A percentile compares a stretch with the other conserved stretches of the same genome.
Evolutionary conservation across 1,140 invertebrate species (phyloP).

Genomic region (Heterodera schachtii): DNA sequence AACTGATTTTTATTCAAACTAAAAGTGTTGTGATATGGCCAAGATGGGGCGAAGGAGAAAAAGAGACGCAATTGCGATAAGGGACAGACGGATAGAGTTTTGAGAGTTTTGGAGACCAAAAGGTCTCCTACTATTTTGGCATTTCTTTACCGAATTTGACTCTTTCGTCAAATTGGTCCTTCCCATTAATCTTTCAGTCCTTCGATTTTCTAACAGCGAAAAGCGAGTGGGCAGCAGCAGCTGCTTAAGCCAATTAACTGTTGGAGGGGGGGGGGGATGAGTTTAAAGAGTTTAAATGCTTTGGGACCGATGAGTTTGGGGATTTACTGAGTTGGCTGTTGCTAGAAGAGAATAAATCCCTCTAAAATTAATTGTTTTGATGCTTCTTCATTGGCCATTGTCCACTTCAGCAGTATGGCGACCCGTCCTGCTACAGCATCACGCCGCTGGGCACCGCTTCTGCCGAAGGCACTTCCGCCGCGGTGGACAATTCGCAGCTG

Average conservation of each 20-base stretch:
- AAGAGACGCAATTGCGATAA: too few species aligned
- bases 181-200: too few species aligned
- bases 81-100: too few species aligned
- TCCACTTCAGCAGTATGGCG: slow-evolving; percentile 3
- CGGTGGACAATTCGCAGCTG: neutral
- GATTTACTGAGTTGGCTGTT: neutral
- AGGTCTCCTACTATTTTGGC: too few species aligned
- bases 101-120: too few species aligned
- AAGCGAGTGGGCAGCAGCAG: neutral
- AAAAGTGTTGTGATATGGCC: too few species aligned
- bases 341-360: neutral
- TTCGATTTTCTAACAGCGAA: too few species aligned
- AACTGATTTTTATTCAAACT: too few species aligned
- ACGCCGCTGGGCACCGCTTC: slow-evolving; percentile 1
- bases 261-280: neutral
- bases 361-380: too few species aligned
- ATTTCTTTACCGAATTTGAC: too few species aligned
- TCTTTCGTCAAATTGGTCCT: too few species aligned
- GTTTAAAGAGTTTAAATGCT: neutral
- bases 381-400: neutral
- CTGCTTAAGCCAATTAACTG: neutral
- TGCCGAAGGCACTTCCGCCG: neutral
- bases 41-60: too few species aligned
- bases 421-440: slow-evolving; percentile 3
- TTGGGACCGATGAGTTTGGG: neutral